Percentiles rank a stretch among this genome's conserved stretches.
These are phyloP conservation scores for Rhynchomys soricoides DNA, from an alignment of 2,113 vertebrate genomes.

Conservation along the genomic window DNA sequence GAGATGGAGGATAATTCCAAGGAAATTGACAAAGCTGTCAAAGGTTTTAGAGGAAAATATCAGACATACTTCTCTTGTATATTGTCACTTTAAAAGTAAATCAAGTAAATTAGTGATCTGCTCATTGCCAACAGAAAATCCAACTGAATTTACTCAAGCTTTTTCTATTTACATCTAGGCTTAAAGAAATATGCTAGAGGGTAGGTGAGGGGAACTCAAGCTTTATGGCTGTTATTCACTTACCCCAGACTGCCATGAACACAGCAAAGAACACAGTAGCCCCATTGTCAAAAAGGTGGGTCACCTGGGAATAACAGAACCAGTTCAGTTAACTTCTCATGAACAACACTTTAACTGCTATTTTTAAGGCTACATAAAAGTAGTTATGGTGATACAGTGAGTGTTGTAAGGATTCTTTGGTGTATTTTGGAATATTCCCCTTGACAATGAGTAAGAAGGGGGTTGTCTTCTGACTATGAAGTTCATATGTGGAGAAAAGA, in stretches of 20 bases:
- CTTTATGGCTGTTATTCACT: constrained; percentile 78
- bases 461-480: not conserved
- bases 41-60: constrained; percentile 22
- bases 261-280: constrained; percentile 98
- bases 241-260: constrained; percentile 99
- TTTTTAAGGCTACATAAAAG: not conserved
- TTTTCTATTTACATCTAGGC: not conserved
- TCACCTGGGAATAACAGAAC: constrained; percentile 87
- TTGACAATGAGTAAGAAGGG: not conserved
- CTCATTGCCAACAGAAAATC: not conserved
- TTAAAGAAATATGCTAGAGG: not conserved
- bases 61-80: not conserved
- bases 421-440: not conserved
- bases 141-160: not conserved
- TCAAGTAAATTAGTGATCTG: not conserved
- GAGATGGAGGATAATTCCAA: not conserved
- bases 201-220: not conserved
- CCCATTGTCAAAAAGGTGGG: constrained; percentile 97
- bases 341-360: not conserved
- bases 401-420: not conserved
- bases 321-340: constrained; percentile 49
- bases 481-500: not conserved
- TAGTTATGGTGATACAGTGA: not conserved
- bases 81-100: constrained; percentile 45
- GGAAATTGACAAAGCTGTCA: not conserved